Evolutionary conservation across 2,113 vertebrate species (phyloP), one percentile per base, ranked within the genome.

Genomic region (Melanerpes aurifrons): DNA sequence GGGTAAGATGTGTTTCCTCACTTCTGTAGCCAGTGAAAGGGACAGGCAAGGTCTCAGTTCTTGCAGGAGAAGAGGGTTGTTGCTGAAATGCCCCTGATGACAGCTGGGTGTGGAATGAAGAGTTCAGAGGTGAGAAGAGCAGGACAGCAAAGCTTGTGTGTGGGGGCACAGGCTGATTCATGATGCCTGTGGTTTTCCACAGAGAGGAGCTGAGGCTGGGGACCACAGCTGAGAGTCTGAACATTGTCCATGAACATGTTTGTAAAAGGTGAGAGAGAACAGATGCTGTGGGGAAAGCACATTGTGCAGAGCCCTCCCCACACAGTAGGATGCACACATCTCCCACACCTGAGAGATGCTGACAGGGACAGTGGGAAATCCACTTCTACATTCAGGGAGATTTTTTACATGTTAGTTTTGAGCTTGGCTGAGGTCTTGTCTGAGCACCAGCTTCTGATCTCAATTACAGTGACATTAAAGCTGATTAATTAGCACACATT

Each of bases 191-290:
- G 83, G 13, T 50, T 83, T 59, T 72, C 50, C 11, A 6, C 0
- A 0, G 48, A 28, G 17, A 6, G 37, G 26, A 74, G 28, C 32
- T 68, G 69, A 12, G 50, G 22, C 71, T 53, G 57, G 31, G 64
- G 31, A 59, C 57, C 24, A 4, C 0, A 0, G 35, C 53, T 56
- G 20, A 20, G 35, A 78, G 67, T 37, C 50, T 56, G 58, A 43
- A 5, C 2, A 0, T 29, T 89, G 7, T 16, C 18, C 8, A 40
- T 2, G 2, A 14, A 8, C 5, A 1, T 3, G 4, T 47, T 56
- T 43, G 63, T 59, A 7, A 59, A 67, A 87, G 43, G 16, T 22
- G 50, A 66, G 50, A 81, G 11, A 29, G 62, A 28, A 35, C 48
- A 48, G 43, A 15, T 86, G 54, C 54, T 53, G 31, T 12, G 25